These are phyloP conservation scores for Sipha maydis DNA, from an alignment of 2,888 invertebrate species.

Conservation along the genomic window DNA sequence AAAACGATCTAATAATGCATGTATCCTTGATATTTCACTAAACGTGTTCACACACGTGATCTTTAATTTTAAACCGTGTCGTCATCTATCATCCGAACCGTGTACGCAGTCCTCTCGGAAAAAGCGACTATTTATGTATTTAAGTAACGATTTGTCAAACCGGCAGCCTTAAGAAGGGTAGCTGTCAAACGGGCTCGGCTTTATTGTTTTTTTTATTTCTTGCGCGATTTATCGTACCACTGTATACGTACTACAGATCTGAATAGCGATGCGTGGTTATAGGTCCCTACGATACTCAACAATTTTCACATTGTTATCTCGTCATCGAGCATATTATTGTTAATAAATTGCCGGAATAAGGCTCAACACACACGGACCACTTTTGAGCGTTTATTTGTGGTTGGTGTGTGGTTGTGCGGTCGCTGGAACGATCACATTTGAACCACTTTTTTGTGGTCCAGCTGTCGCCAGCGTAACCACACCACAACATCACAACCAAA, in stretches of 20 bases:
- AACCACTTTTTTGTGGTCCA: too few species aligned
- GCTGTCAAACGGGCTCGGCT: constrained; percentile 5
- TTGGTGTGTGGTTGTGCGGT: too few species aligned
- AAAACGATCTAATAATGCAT: neutral
- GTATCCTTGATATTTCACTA: neutral
- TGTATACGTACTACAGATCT: neutral
- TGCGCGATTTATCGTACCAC: neutral
- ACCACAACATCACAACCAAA: too few species aligned
- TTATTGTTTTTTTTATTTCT: constrained; percentile 33
- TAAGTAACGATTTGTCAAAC: constrained; percentile 26
- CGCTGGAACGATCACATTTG: too few species aligned
- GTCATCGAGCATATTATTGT: neutral
- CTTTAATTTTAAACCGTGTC: constrained; percentile 26
- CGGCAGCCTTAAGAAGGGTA: neutral
- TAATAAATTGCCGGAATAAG: constrained; percentile 1
- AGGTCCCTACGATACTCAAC: too few species aligned
- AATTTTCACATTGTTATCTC: neutral
- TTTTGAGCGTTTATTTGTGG: too few species aligned
- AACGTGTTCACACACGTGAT: neutral
- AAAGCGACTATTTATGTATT: constrained; percentile 6
- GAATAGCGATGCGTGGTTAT: too few species aligned
- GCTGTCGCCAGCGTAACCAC: too few species aligned
- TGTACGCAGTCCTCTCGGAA: neutral
- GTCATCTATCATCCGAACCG: constrained; percentile 11
- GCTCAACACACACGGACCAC: too few species aligned